phyloP scores from a whole-genome alignment of 2,888 invertebrate species.

The Drosophila aldrichi region DNA sequence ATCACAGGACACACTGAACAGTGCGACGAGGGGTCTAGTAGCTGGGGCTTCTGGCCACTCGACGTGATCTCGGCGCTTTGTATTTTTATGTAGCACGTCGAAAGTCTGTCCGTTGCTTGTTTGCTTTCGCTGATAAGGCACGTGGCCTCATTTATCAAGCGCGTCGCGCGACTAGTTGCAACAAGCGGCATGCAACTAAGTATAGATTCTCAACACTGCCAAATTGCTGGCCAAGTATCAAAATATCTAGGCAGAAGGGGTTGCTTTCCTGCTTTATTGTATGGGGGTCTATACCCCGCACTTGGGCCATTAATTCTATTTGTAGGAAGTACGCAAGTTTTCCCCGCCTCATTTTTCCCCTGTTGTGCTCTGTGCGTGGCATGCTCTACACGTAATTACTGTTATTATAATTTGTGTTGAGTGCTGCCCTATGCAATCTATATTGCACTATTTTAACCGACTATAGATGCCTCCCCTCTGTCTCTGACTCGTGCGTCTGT shows the following conservation, averaged over 20 bases:
- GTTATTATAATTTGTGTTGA: constrained; percentile 80
- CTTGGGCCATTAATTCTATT: constrained; percentile 67
- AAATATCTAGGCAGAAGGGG: constrained; percentile 36
- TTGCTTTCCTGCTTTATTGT: constrained; percentile 33
- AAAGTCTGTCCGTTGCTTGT: constrained; percentile 57
- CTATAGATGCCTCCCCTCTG: background rate
- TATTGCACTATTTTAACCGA: constrained; percentile 7
- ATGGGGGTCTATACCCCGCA: constrained; percentile 43
- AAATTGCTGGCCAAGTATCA: constrained; percentile 43
- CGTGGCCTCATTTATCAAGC: constrained; percentile 84
- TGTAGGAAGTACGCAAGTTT: constrained; percentile 64
- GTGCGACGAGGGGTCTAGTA: constrained; percentile 8
- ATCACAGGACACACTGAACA: constrained; percentile 51
- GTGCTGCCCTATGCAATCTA: constrained; percentile 55
- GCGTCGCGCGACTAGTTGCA: constrained; percentile 66
- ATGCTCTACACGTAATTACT: constrained; percentile 66
- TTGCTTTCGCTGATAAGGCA: constrained; percentile 80
- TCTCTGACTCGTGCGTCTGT: constrained; percentile 18
- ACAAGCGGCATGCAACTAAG: constrained; percentile 70
- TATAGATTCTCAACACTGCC: constrained; percentile 52
- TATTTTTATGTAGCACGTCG: constrained; percentile 50
- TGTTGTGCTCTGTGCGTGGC: constrained; percentile 17
- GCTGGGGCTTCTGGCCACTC: constrained; percentile 42
- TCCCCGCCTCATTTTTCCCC: constrained; percentile 3
- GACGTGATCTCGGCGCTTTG: constrained; percentile 58